Base-by-base conservation (phyloP, 2,888 invertebrate species). In the Lamproptera curius region DNA sequence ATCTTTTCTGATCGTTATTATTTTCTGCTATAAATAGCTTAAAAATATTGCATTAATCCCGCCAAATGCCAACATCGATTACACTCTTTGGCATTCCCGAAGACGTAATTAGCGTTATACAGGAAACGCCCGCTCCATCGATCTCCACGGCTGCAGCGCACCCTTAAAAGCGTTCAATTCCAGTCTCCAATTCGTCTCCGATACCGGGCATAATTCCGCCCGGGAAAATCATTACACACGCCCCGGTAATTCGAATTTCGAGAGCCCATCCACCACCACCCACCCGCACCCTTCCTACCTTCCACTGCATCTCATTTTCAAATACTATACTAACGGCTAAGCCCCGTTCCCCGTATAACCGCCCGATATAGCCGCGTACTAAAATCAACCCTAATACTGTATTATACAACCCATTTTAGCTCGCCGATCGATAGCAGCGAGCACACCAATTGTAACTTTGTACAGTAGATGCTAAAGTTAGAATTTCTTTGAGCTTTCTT, bases 171-270 rank as follows among this genome's bases (percentile, higher is more conserved):
- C 67, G 70, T 65, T 63, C 64, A 62, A 64, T 62, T 62, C 63
- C 59, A 56, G 57, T 61, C 63, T 70, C 72, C 73, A 70, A 73
- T 76, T 68, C 73, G 67, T 69, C 75, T 74, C 73, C 83, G 72
- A 85, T 86, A 77, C 77, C 75, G 72, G 71, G 76, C 76, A 82
- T 84, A 82, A 83, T 84, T 84, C 79, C 76, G 72, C 61, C 76
- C 78, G 79, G 86, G 85, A 81, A 86, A 87, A 86, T 87, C 86
- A 86, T 87, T 87, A 87, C 83, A 82, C 73, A 84, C 85, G 87
- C 83, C 80, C 80, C 74, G 84, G 82, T 83, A 83, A 86, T 85
- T 86, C 83, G 82, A 84, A 80, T 84, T 84, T 79, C 76, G 82
- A 82, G 79, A 74, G 70, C 68, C 70, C 70, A 70, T 63, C 65